Base-by-base conservation (phyloP, 2,888 invertebrate genomes). In the Sycophila texana region DNA sequence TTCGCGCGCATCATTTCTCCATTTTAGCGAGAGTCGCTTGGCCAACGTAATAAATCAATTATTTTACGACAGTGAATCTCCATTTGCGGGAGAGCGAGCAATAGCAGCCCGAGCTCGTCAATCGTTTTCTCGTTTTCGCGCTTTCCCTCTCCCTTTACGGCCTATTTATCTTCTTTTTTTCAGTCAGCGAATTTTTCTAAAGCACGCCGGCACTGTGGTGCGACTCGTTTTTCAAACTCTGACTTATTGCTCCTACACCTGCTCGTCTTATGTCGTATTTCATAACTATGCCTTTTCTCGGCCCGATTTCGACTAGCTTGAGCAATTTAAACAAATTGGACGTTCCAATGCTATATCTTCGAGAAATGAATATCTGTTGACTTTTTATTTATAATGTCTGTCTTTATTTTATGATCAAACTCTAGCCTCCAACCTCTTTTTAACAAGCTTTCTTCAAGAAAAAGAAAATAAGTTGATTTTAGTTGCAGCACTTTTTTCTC, bases 11-110 rank as follows among this genome's bases (percentile, higher is more conserved):
- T 83, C 68, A 70, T 76, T 70, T 63, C 76, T 76, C 68, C 39
- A 61, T 61, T 70, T 76, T 70, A 75, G 60, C 76, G 74, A 77
- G 80, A 80, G 63, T 53, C 68, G 78, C 74, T 57, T 58, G 49
- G 53, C 49, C 70, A 47, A n/a, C 78, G 79, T 75, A 55, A 71
- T 83, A 82, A 83, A 83, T 83, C 83, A 83, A 82, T 83, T 82
- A 83, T 82, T 83, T 82, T 77, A 82, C 81, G 74, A 82, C 78
- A 79, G 77, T 79, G 70, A 74, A 77, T 80, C 74, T 77, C 77
- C 77, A 77, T 81, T 81, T 74, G 77, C 74, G 47, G 63, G 39
- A 2, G 53, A 51, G 51, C 74, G 18, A n/a, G 63, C 63, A 47
- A 63, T 63, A 63, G 18, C 20, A 18, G 14, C 16, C n/a, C 5